Conservation (phyloP, 2,113 vertebrate genomes). For the Triplophysa rosa region DNA sequence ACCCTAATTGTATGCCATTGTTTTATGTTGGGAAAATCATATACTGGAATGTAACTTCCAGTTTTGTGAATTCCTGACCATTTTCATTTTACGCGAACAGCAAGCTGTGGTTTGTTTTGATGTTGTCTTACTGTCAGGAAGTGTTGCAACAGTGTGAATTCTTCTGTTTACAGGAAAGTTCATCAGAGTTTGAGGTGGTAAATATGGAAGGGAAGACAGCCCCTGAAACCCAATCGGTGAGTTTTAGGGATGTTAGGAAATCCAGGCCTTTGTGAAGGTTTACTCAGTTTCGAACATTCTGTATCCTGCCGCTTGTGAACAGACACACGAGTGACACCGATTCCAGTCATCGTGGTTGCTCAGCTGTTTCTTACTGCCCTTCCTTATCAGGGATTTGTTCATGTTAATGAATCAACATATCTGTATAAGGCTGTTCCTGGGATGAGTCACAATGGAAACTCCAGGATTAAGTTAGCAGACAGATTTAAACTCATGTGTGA, state of each 20-base stretch:
- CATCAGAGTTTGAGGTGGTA: slow-evolving; percentile 86
- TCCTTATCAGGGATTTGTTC: slow-evolving; percentile 22
- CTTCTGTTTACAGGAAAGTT: slow-evolving; percentile 75
- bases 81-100: not conserved
- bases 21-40: not conserved
- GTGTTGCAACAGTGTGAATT: slow-evolving; percentile 43
- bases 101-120: not conserved
- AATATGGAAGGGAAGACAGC: slow-evolving; percentile 70
- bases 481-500: slow-evolving; percentile 3
- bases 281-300: not conserved
- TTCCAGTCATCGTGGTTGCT: slow-evolving; percentile 30
- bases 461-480: slow-evolving; percentile 48
- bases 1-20: too few species aligned
- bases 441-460: slow-evolving; percentile 52
- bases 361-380: not conserved
- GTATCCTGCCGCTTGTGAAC: not conserved
- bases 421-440: slow-evolving; percentile 21
- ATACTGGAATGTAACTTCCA: not conserved
- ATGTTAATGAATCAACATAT: slow-evolving; percentile 38
- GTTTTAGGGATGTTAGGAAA: slow-evolving; percentile 59
- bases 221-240: slow-evolving; percentile 73
- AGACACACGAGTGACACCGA: not conserved
- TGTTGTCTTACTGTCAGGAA: not conserved
- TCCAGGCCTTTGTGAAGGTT: not conserved
- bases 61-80: not conserved